These are phyloP conservation scores for Bucorvus abyssinicus DNA, from an alignment of 2,797 vertebrate species.

Conservation along the genomic window DNA sequence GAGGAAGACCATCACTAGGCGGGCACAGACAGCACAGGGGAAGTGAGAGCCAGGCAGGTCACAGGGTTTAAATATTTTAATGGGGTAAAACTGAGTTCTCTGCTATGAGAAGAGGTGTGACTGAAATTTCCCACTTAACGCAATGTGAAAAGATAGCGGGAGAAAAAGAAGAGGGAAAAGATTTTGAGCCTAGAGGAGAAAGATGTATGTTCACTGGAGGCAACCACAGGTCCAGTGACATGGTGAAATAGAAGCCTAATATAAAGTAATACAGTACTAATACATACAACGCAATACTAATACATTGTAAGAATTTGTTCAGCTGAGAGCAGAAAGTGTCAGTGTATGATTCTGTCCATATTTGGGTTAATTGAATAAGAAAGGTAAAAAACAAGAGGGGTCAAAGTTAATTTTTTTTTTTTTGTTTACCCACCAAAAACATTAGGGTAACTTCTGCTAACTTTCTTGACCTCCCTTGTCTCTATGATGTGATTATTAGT, in stretches of 20 bases:
- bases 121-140: background rate
- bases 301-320: background rate
- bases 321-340: background rate
- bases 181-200: background rate
- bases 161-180: background rate
- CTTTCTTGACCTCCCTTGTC: background rate
- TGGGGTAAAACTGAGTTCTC: background rate
- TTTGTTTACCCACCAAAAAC: background rate
- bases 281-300: background rate
- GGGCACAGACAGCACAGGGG: background rate
- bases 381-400: background rate
- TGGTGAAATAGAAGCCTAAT: background rate
- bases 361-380: background rate
- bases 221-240: background rate
- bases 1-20: background rate
- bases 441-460: background rate
- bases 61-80: background rate
- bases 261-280: background rate
- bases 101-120: background rate
- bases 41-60: background rate
- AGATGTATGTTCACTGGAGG: background rate
- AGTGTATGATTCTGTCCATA: background rate
- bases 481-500: background rate
- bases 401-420: background rate
- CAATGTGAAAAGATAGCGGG: background rate